Evolutionary conservation across 2,888 invertebrate species (phyloP), one percentile per base, ranked within the genome.

Genomic region (Cephus nigrinus): DNA sequence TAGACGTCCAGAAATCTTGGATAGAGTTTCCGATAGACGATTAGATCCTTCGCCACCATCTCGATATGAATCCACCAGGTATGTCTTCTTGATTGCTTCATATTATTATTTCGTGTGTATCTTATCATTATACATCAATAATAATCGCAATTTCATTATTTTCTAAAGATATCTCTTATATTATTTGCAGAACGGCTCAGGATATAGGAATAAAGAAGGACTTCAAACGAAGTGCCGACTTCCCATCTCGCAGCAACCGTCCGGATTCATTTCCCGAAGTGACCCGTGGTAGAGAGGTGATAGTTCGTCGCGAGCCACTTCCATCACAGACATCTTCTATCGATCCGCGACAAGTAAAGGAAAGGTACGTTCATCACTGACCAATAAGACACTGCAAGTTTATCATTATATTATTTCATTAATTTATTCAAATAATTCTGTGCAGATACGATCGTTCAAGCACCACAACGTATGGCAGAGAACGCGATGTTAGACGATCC

Each of bases 291-390:
- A 82, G 91, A 74, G 91, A 91, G 81, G 89, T 90, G 0, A 91
- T 91, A 34, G 90, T 91, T 31, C 89, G 91, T 3, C 88, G 91
- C 73, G 91, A 91, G 75, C 78, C 89, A 73, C 82, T 90, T 11
- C 84, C 89, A 40, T 81, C 87, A 4, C 82, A 87, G 32, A 80
- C 90, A 32, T 84, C 90, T 40, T 86, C 91, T 69, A 87, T 90
- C 40, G 91, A 91, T 82, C 90, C 91, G 35, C 88, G 91, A 72
- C 91, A 90, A 82, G 90, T 89, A 11, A 91, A 91, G 83, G 91
- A 91, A 79, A 90, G 90, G 91, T 91, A 80, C 75, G 80, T 82
- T 23, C 55, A 55, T 55, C 23, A 2, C 23, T 9, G 9, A 23
- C 23, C 55, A 3, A 55, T 55, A 23, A 55, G 23, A 23, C 15